Evolutionary conservation across 2,797 vertebrate species (phyloP).

Genomic region (Pempheris klunzingeri): DNA sequence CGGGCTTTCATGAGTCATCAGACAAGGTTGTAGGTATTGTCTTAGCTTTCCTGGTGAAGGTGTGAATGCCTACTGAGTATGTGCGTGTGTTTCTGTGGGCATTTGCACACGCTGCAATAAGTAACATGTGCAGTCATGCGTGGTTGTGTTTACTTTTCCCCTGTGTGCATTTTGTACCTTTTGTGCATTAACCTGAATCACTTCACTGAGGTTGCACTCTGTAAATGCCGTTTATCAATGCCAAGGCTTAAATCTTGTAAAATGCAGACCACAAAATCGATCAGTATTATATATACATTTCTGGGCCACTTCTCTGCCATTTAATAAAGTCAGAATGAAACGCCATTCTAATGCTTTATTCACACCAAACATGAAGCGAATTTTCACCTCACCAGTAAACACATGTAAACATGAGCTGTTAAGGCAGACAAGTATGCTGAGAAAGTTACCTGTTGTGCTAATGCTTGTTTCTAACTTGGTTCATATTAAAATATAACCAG

Average conservation of each 20-base stretch:
- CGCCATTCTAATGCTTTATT: not conserved
- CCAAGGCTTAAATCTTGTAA: conserved; percentile 5
- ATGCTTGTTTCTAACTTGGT: too few relatives aligned
- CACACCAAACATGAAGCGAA: too few relatives aligned
- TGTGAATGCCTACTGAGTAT: conserved; percentile 15
- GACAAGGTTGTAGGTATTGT: conserved; percentile 56
- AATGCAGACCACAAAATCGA: conserved; percentile 2
- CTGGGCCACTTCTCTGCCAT: not conserved
- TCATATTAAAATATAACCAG: too few relatives aligned
- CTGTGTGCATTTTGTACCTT: conserved; percentile 51
- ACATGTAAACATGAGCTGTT: too few relatives aligned
- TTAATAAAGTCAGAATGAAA: conserved; percentile 17
- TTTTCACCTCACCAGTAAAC: too few relatives aligned
- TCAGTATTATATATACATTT: conserved; percentile 2
- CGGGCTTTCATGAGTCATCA: conserved; percentile 29
- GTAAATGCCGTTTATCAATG: conserved; percentile 45
- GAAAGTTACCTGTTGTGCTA: too few relatives aligned
- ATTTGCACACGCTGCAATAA: conserved; percentile 33
- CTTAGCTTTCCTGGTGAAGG: conserved; percentile 21
- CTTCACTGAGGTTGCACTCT: conserved; percentile 45
- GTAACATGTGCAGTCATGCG: conserved; percentile 41
- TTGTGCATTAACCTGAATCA: conserved; percentile 51
- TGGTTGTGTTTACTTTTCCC: conserved; percentile 51
- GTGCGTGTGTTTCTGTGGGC: conserved; percentile 32
- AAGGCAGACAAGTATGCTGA: too few relatives aligned